Evolutionary conservation across 2,797 vertebrate genomes (phyloP), one percentile per base, ranked within the genome.

Genomic region (Sternotherus odoratus): DNA sequence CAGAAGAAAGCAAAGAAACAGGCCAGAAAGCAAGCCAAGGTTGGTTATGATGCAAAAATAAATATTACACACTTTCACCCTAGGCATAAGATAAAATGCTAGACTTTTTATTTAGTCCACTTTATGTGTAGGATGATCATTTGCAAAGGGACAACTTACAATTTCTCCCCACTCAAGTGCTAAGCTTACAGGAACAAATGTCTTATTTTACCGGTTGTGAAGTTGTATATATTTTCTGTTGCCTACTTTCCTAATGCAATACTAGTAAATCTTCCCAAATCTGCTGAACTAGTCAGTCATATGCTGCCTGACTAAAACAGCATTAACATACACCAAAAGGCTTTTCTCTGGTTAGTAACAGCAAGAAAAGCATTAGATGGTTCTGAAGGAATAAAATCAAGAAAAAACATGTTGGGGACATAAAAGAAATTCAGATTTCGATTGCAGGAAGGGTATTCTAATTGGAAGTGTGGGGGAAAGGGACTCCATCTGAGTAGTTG

Each of bases 1-100:
- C 99, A 99, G 98, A 99, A 99, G 96, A 99, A 99, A 95, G 98
- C 98, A 26, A 99, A 99, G 97, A 99, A 99, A 90, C 99, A 99
- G 94, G 99, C 99, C 51, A 99, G 98, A 97, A 99, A 99, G 94
- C 99, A 99, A 96, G 98, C 99, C 77, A 99, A 99, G 99, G 99
- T 99, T 97, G 74, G 98, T 97, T 90, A 88, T 75, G 50, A 15
- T 24, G 46, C 63, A 33, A 63, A 72, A 56, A 46, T 28, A 48
- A 17, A 16, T 4, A 75, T 83, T 9, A 82, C 56, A 16, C 39
- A 33, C 19, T 92, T 92, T 75, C 17, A 86, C 5, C 39, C 85
- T 78, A 16, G 39, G 80, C 39, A 13, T 87, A 77, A 53, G 77
- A 80, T 1, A 60, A 28, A 19, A 21, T 28, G 30, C 77, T 60